Base-by-base conservation (phyloP, 2,113 vertebrate species). In the Pluvianellus socialis region DNA sequence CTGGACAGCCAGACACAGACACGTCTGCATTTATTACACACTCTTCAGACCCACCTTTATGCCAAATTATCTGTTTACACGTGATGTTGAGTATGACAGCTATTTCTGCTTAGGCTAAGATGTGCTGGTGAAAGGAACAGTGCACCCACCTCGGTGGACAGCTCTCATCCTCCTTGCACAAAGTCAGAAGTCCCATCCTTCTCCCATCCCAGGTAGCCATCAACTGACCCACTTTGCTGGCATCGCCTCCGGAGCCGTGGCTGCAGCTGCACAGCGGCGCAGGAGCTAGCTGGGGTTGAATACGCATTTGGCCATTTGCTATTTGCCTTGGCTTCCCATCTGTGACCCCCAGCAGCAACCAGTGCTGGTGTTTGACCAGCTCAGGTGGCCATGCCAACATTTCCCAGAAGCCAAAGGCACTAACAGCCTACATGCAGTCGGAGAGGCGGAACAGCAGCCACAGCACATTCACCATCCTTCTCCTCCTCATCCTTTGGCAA, bases 41-140 rank as follows among this genome's bases (percentile, higher is more conserved):
- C n/a, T 70, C 32, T 10, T 14, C 73, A 40, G 61, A 50, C 4
- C 4, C 40, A 45, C 14, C 52, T 33, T 72, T 12, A 10, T 21
- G 22, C 26, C 32, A 12, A 22, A 65, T 72, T 24, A 44, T 7
- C 3, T 8, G 28, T 38, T 38, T 50, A 2, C 0, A 3, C 38
- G 53, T 28, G 15, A 17, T 5, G 12, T 12, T 0, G 3, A 53
- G 24, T 5, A 6, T 4, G 40, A 12, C 0, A 7, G 40, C 33
- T 75, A 9, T 16, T 49, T 5, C 12, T 53, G 27, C 66, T 52
- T 47, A 40, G 49, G 22, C 49, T 2, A 14, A 62, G 50, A 21
- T 12, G 26, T 14, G 42, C 47, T 70, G 72, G 28, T 52, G 74
- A 55, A 72, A 76, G 45, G 62, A 40, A 61, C 21, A 11, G 13